A percentile compares a stretch with the other conserved stretches of the same genome.
Conservation (phyloP, 2,888 invertebrate genomes). For the Parthenolecanium corni region DNA sequence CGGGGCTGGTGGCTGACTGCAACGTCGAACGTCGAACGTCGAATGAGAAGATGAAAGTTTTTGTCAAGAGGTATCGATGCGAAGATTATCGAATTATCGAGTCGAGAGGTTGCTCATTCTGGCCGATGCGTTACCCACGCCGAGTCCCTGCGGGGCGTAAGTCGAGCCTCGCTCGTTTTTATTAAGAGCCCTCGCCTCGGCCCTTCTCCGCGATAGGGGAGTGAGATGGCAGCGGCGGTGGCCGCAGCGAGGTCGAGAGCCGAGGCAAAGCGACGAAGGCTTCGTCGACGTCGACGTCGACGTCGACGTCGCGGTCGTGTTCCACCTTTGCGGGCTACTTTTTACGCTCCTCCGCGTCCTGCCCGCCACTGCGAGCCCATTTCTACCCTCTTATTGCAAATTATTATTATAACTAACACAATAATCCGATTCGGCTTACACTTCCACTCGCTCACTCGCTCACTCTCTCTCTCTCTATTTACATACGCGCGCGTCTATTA, state of each 20-base stretch:
- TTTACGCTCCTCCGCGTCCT: too few relatives aligned
- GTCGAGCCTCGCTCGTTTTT: constrained; percentile 23
- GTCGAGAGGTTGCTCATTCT: constrained; percentile 5
- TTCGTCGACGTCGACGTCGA: background rate
- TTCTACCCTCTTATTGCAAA: too few relatives aligned
- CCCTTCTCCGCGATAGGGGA: background rate
- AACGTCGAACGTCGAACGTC: too few relatives aligned
- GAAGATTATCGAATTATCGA: constrained; percentile 30
- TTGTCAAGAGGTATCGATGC: constrained; percentile 30
- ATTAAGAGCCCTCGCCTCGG: constrained; percentile 16
- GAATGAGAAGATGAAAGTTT: too few relatives aligned
- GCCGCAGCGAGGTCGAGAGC: background rate
- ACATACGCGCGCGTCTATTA: too few relatives aligned
- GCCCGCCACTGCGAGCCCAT: too few relatives aligned
- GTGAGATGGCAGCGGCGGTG: background rate
- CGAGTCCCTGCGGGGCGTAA: constrained; percentile 26
- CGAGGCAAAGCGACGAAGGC: background rate
- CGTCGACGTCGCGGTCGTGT: background rate
- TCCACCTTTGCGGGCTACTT: too few relatives aligned
- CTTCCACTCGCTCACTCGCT: too few relatives aligned
- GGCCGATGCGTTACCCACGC: background rate
- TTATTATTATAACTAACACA: too few relatives aligned
- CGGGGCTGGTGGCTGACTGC: too few relatives aligned
- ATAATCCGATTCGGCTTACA: too few relatives aligned
- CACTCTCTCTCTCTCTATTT: too few relatives aligned